Evolutionary conservation across 2,113 vertebrate genomes (phyloP).

Genomic region (Morone saxatilis): DNA sequence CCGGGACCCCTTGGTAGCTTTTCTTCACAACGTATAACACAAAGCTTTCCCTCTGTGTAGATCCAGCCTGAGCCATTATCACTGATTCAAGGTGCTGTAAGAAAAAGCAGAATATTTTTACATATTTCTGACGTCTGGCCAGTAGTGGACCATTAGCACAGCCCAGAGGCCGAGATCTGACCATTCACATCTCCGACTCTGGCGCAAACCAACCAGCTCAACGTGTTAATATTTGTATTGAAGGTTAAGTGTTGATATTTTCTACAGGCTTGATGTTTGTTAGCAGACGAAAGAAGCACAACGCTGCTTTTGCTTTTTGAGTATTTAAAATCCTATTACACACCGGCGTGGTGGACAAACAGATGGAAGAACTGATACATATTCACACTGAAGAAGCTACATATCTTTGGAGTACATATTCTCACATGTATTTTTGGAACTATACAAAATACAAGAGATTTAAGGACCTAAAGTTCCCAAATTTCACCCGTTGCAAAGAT

Average conservation of each 20-base stretch:
- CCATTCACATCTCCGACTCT: neutral
- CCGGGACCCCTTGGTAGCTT: neutral
- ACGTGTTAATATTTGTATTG: neutral
- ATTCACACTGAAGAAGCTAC: neutral
- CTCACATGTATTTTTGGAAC: neutral
- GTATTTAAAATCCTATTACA: neutral
- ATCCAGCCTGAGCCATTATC: neutral
- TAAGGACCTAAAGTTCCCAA: neutral
- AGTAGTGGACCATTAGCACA: conserved; percentile 15
- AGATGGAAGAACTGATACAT: neutral
- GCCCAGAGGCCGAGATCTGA: neutral
- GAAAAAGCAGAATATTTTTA: conserved; percentile 10
- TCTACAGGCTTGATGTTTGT: conserved; percentile 3
- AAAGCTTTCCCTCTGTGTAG: neutral
- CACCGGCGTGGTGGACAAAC: neutral
- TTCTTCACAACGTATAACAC: neutral
- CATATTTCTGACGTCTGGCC: conserved; percentile 17
- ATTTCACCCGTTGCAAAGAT: neutral
- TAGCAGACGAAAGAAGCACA: conserved; percentile 47
- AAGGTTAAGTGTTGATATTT: neutral
- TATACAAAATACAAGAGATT: neutral
- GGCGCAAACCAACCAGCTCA: conserved; percentile 31
- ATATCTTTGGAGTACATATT: too few species aligned
- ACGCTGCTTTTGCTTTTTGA: conserved; percentile 26
- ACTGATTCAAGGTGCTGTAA: conserved; percentile 36